phyloP scores from a whole-genome alignment of 2,888 invertebrate species.

The Zaprionus lineosus region DNA sequence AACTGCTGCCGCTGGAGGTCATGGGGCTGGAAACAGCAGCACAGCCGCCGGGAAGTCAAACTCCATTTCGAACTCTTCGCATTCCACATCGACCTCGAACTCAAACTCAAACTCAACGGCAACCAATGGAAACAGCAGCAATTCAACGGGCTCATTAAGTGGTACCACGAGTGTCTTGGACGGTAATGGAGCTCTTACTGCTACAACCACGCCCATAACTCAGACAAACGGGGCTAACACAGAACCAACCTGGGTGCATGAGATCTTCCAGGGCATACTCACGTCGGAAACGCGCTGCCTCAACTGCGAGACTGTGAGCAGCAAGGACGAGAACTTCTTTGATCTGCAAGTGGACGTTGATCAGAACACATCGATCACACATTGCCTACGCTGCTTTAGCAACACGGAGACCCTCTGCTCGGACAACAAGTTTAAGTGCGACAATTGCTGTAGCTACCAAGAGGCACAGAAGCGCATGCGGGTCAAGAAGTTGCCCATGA shows the following conservation, averaged over 20 bases:
- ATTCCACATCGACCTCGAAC: conserved; percentile 70
- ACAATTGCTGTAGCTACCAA: conserved; percentile 99
- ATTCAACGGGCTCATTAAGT: conserved; percentile 75
- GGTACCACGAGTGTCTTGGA: conserved; percentile 68
- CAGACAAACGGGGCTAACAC: conserved; percentile 83
- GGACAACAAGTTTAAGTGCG: conserved; percentile 99
- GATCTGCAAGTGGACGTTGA: conserved; percentile 99
- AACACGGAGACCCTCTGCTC: conserved; percentile 99
- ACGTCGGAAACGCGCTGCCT: conserved; percentile 99
- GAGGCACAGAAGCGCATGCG: conserved; percentile 99
- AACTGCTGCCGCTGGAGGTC: conserved; percentile 10
- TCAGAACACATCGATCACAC: conserved; percentile 99
- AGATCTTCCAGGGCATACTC: conserved; percentile 99
- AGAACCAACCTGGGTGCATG: conserved; percentile 99
- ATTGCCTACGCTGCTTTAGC: conserved; percentile 98
- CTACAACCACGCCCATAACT: conserved; percentile 67
- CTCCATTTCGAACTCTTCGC: conserved; percentile 63
- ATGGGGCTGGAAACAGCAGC: conserved; percentile 18
- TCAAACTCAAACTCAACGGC: conserved; percentile 73
- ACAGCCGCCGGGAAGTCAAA: conserved; percentile 45
- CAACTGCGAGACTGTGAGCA: conserved; percentile 99
- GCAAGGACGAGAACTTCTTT: conserved; percentile 99
- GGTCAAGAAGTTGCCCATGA: conserved; percentile 98
- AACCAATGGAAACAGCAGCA: conserved; percentile 75
- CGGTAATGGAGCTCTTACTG: conserved; percentile 51